These are phyloP conservation scores for Carcina quercana DNA, from an alignment of 2,888 invertebrate genomes.

Conservation along the genomic window DNA sequence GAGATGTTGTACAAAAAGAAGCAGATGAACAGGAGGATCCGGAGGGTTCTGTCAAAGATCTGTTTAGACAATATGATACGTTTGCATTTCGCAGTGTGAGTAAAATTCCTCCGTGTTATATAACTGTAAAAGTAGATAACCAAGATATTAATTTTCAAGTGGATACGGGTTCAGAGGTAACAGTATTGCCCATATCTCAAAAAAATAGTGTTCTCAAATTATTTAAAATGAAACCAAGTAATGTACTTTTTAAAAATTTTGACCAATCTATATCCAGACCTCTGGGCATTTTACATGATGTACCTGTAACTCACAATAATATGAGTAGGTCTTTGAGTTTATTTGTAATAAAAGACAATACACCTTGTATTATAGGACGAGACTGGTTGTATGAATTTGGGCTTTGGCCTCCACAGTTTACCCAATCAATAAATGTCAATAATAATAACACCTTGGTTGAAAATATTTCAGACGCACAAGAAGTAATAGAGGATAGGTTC, in stretches of 20 bases:
- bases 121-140: not conserved
- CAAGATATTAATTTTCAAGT: not conserved
- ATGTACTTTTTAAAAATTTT: conserved; percentile 7
- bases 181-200: conserved; percentile 3
- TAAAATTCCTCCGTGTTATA: not conserved
- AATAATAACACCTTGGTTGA: no score
- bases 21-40: not conserved
- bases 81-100: not conserved
- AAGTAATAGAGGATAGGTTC: conserved; percentile 3
- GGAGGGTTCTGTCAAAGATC: no score
- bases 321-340: not conserved
- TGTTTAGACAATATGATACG: not conserved
- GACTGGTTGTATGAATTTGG: not conserved
- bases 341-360: not conserved
- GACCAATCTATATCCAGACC: conserved; percentile 5
- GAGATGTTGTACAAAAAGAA: not conserved
- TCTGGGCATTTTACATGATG: conserved; percentile 2
- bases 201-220: conserved; percentile 1
- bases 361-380: not conserved
- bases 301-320: not conserved
- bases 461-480: conserved; percentile 6
- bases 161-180: not conserved
- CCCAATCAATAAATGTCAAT: no score
- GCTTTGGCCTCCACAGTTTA: not conserved
- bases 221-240: not conserved